Conservation (phyloP, 2,113 vertebrate genomes). For the Sprattus sprattus region DNA sequence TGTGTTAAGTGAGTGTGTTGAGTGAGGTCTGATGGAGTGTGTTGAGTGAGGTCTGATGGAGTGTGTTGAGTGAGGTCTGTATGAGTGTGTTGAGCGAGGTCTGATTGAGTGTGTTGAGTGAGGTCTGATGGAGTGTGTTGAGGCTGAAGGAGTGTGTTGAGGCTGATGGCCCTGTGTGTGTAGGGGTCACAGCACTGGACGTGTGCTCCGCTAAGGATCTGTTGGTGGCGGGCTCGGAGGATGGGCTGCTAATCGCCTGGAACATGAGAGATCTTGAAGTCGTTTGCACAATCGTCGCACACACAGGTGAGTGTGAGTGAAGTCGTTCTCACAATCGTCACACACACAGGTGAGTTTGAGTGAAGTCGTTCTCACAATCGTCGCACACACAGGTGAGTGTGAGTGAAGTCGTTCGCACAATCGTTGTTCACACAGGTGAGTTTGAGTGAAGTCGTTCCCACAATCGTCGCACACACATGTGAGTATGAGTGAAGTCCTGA, state of each 20-base stretch:
- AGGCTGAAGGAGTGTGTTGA: neutral
- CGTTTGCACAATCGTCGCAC: conserved; percentile 67
- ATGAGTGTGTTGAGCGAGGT: neutral
- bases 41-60: too few species aligned
- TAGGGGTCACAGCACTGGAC: conserved; percentile 69
- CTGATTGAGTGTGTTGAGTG: neutral
- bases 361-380: conserved; percentile 65
- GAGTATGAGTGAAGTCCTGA: conserved; percentile 22
- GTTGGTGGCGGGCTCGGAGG: conserved; percentile 71
- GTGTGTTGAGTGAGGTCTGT: too few species aligned
- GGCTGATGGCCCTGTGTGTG: neutral
- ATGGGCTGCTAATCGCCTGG: conserved; percentile 71
- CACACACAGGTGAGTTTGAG: too few species aligned
- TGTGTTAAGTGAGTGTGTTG: too few species aligned
- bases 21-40: too few species aligned
- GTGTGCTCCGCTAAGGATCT: conserved; percentile 60
- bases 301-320: conserved; percentile 63
- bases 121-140: too few species aligned
- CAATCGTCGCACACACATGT: conserved; percentile 74
- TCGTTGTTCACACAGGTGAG: too few species aligned
- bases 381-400: conserved; percentile 71
- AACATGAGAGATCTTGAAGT: conserved; percentile 64
- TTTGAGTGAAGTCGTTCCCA: conserved; percentile 65
- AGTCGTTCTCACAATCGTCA: too few species aligned
- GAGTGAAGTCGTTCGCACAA: neutral